Evolutionary conservation across 2,888 invertebrate species (phyloP), one percentile per base, ranked within the genome.

Genomic region (Sympetrum striolatum): DNA sequence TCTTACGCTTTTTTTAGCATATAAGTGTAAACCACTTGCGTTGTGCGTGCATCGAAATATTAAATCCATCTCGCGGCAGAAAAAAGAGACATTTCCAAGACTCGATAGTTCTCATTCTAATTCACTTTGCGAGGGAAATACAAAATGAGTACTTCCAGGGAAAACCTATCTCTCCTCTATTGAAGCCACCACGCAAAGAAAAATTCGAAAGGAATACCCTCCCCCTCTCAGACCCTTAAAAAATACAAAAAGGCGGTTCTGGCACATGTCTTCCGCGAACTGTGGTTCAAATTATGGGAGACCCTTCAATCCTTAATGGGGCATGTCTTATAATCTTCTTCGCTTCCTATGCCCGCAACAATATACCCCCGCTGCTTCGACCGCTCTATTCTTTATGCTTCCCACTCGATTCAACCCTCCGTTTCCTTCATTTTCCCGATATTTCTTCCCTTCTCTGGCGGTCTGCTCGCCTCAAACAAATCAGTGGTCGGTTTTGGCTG

Each of bases 301-400:
- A 64, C 58, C 58, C 86, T 86, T 86, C 86, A 86, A 86, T 60
- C 86, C 86, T 86, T 86, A 86, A 86, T 86, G 86, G 86, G 86
- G 60, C 86, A 86, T 86, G 86, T 86, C 86, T 86, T 86, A 86
- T 64, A 86, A 39, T 60, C 64, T 37, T 58, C 82, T 58, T 1
- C 31, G 15, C 31, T 15, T 31, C 73, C 53, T 18, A 53, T 18
- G 18, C 18, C 18, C 2, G 53, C 53, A 53, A 53, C 53, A 53
- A 53, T 53, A 18, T 53, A 53, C 22, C 31, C 25, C 73, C n/a
- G 18, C 73, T 31, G 25, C 31, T 73, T 73, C 25, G 6, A 4
- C 14, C 31, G 14, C 31, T 10, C 25, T 14, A 31, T 31, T 31
- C 73, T 73, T 31, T 31, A 8, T 73, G 73, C 73, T 73, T 73